phyloP scores from a whole-genome alignment of 2,797 vertebrate genomes.

The Fringilla coelebs region DNA sequence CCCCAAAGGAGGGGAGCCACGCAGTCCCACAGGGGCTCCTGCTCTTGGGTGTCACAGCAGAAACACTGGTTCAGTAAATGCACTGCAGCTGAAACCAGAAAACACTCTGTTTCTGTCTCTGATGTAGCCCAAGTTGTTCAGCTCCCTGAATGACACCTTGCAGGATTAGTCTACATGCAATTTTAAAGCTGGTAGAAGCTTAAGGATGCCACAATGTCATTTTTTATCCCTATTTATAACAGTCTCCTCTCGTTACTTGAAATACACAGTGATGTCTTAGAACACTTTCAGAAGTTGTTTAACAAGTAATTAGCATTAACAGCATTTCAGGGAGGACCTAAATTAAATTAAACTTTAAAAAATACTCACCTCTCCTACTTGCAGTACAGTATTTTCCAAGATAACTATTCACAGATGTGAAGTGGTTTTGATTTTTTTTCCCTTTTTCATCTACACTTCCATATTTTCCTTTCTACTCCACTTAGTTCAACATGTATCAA shows the following conservation, averaged over 20 bases:
- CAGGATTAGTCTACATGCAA: background rate
- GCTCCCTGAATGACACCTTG: background rate
- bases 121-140: background rate
- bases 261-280: background rate
- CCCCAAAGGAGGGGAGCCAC: background rate
- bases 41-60: background rate
- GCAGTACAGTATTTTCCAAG: background rate
- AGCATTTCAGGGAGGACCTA: background rate
- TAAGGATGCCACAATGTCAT: background rate
- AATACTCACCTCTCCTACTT: background rate
- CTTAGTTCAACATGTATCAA: background rate
- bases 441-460: background rate
- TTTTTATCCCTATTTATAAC: background rate
- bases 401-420: background rate
- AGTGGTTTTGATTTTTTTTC: background rate
- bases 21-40: background rate
- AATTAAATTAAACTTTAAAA: background rate
- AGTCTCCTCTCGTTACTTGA: background rate
- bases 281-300: background rate
- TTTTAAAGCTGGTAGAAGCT: background rate
- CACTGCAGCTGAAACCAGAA: background rate
- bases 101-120: background rate
- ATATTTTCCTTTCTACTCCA: background rate
- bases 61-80: background rate
- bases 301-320: background rate